Base-by-base conservation (phyloP, 2,888 invertebrate genomes). In the Rapana venosa region DNA sequence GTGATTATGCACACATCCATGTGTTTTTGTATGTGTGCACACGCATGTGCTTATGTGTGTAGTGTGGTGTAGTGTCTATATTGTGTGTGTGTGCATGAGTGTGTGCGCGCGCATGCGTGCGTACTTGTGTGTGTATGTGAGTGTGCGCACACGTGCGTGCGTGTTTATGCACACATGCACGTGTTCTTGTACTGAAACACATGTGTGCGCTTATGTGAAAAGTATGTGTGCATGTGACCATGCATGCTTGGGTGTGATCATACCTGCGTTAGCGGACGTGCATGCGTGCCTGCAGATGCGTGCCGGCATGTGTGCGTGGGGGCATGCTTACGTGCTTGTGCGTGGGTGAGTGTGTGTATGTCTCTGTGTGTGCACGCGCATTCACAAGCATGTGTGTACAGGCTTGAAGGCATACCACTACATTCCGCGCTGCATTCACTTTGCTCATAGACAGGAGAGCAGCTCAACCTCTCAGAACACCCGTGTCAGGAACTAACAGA, bases 11-110 rank as follows among this genome's bases (percentile, higher is more conserved):
- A 66, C 30, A 66, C n/a, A 66, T 30, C n/a, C n/a, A 66, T 87
- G 87, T 30, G 87, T 61, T n/a, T 30, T 61, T 87, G 87, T 58
- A 22, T 74, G 74, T 74, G 74, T 74, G 74, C 22, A 22, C 22
- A 22, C 22, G 74, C 22, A 22, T 74, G 87, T 26, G 74, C 22
- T 11, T 74, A 22, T 74, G 74, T 74, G 74, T 74, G 74, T 74
- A 22, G n/a, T 74, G 74, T 74, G 74, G 11, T 11, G 11, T 11
- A 17, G 74, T 74, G 74, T 74, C 15, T 74, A 22, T 74, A 22
- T 61, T 61, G 74, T 30, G 74, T 77, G 74, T 77, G 74, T 77
- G 74, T 30, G 74, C 13, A n/a, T 30, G 74, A 4, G 74, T 30
- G 74, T 30, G 74, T 30, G 74, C n/a, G 74, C n/a, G 74, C 13